A percentile compares a stretch with the other conserved stretches of the same genome.
Evolutionary conservation across 2,888 invertebrate species (phyloP).

Genomic region (Heterodera filipjevi): DNA sequence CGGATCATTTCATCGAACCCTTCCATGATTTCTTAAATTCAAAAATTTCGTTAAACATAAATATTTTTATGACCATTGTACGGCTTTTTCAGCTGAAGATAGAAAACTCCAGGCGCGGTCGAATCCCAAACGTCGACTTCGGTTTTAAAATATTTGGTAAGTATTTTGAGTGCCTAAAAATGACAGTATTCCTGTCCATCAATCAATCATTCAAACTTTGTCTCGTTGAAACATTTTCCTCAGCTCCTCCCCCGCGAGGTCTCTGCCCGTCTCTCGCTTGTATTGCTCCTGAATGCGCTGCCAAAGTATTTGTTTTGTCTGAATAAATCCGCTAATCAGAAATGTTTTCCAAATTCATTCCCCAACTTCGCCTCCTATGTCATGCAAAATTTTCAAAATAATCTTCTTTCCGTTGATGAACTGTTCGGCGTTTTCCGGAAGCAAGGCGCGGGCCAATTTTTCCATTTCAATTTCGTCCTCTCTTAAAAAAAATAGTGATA

Average conservation of each 20-base stretch:
- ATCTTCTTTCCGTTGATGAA: conserved; percentile 20
- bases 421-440: conserved; percentile 18
- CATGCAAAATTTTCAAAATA: conserved; percentile 18
- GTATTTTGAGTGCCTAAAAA: conserved; percentile 23
- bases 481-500: neutral
- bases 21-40: conserved; percentile 11
- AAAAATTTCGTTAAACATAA: neutral
- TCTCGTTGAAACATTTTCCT: conserved; percentile 19
- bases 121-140: conserved; percentile 6
- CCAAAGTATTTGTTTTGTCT: conserved; percentile 2
- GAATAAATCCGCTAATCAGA: neutral
- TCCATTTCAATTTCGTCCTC: conserved; percentile 12
- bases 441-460: conserved; percentile 21
- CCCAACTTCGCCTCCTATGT: conserved; percentile 3
- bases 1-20: conserved; percentile 9
- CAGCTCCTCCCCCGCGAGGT: conserved; percentile 21
- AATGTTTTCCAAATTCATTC: neutral
- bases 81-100: conserved; percentile 9
- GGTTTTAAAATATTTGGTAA: neutral
- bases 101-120: neutral
- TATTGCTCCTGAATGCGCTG: conserved; percentile 12
- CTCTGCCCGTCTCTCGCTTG: conserved; percentile 7
- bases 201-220: neutral
- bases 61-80: conserved; percentile 5
- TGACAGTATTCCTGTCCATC: neutral